A percentile compares a stretch with the other conserved stretches of the same genome.
Evolutionary conservation across 1,140 invertebrate genomes (phyloP).

Genomic region (Cherax quadricarinatus): DNA sequence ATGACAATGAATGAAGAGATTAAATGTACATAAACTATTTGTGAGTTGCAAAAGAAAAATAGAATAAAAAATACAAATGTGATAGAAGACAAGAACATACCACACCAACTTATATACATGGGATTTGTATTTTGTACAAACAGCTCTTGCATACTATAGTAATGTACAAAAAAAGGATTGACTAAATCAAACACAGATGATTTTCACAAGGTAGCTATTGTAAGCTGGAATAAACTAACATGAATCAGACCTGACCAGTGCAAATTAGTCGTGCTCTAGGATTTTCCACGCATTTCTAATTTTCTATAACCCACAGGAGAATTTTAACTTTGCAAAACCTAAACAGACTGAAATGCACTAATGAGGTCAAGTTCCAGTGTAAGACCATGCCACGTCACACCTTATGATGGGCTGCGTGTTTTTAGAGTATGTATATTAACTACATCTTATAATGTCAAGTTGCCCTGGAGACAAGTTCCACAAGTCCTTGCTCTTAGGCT

Average conservation of each 20-base stretch:
- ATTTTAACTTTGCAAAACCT: slow-evolving; percentile 33
- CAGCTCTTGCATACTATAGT: slow-evolving; percentile 66
- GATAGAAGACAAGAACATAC: slow-evolving; percentile 65
- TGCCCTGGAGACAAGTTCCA: slow-evolving; percentile 50
- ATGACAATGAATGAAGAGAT: slow-evolving; percentile 64
- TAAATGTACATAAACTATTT: slow-evolving; percentile 59
- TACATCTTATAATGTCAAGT: slow-evolving; percentile 30
- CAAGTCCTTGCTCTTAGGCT: slow-evolving; percentile 18
- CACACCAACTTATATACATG: slow-evolving; percentile 70
- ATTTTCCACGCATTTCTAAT: not conserved
- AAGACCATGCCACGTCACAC: slow-evolving; percentile 63
- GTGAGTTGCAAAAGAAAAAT: slow-evolving; percentile 44
- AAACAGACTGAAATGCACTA: slow-evolving; percentile 34
- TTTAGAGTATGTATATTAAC: slow-evolving; percentile 44
- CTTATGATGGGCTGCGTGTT: slow-evolving; percentile 57
- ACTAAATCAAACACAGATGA: slow-evolving; percentile 48
- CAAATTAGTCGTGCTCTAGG: slow-evolving; percentile 12
- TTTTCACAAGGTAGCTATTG: slow-evolving; percentile 53
- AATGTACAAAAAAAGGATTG: slow-evolving; percentile 66
- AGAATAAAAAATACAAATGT: slow-evolving; percentile 38
- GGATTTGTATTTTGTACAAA: slow-evolving; percentile 65
- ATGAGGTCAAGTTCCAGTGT: slow-evolving; percentile 46
- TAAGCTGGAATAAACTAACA: slow-evolving; percentile 53
- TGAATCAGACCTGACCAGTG: slow-evolving; percentile 40
- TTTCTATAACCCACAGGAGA: slow-evolving; percentile 7